Conservation (phyloP, 1,140 invertebrate genomes). For the Melitaea cinxia region DNA sequence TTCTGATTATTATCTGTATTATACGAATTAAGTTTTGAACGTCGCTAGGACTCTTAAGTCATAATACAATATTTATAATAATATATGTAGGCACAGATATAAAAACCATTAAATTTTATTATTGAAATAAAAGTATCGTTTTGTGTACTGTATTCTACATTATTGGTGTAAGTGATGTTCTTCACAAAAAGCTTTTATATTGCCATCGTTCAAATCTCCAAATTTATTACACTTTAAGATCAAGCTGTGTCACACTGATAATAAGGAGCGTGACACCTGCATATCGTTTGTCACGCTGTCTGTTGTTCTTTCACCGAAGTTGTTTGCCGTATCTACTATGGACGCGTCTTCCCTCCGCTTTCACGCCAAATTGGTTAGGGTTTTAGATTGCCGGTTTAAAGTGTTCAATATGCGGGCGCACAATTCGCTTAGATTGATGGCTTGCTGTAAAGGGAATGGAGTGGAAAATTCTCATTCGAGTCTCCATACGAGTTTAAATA, state of each 20-base stretch:
- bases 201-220: background rate
- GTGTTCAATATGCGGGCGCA: conserved; percentile 40
- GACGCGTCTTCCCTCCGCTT: conserved; percentile 34
- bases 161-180: background rate
- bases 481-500: conserved; percentile 24
- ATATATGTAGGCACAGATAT: no score
- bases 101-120: no score
- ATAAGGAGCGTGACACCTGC: conserved; percentile 26
- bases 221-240: background rate
- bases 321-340: conserved; percentile 33
- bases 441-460: conserved; percentile 24
- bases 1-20: no score
- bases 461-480: conserved; percentile 29
- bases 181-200: background rate
- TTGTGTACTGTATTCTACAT: background rate
- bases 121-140: background rate
- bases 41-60: no score
- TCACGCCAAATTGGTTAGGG: conserved; percentile 41
- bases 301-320: conserved; percentile 36
- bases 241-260: conserved; percentile 26
- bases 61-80: no score
- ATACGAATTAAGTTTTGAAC: no score
- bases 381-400: conserved; percentile 41
- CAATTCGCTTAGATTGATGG: conserved; percentile 41
- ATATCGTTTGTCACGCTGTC: conserved; percentile 32